Evolutionary conservation across 2,113 vertebrate genomes (phyloP).

Genomic region (Nycticorax nycticorax): DNA sequence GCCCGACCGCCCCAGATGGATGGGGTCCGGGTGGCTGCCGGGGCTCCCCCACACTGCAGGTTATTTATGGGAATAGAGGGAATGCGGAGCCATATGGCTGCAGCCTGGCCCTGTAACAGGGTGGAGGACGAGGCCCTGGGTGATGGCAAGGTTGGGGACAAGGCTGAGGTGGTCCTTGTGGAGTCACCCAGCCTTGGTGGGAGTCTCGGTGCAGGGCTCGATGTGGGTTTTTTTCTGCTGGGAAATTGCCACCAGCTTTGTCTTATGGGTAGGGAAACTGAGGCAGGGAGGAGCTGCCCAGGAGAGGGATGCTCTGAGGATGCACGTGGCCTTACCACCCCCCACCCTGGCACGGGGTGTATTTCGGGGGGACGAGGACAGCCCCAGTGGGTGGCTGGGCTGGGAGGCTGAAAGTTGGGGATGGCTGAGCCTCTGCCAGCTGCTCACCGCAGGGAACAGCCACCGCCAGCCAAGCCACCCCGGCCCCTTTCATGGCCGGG

Average conservation of each 20-base stretch:
- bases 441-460: not conserved
- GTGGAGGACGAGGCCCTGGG: not conserved
- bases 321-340: accelerated
- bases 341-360: accelerated
- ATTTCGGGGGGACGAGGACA: not conserved
- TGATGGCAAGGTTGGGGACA: not conserved
- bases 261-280: not conserved
- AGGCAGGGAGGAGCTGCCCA: not conserved
- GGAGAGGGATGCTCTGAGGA: not conserved
- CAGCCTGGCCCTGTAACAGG: accelerated
- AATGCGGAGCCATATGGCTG: not conserved
- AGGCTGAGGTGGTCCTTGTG: not conserved
- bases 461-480: not conserved
- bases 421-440: not conserved
- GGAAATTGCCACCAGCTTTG: not conserved
- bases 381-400: not conserved
- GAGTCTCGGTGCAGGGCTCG: not conserved
- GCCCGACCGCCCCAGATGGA: accelerated
- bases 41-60: accelerated
- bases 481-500: not conserved
- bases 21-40: accelerated
- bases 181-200: not conserved
- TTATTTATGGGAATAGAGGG: not conserved
- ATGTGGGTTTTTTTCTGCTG: not conserved
- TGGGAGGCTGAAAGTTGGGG: accelerated